phyloP scores from a whole-genome alignment of 2,113 vertebrate species.

The Dascyllus trimaculatus region DNA sequence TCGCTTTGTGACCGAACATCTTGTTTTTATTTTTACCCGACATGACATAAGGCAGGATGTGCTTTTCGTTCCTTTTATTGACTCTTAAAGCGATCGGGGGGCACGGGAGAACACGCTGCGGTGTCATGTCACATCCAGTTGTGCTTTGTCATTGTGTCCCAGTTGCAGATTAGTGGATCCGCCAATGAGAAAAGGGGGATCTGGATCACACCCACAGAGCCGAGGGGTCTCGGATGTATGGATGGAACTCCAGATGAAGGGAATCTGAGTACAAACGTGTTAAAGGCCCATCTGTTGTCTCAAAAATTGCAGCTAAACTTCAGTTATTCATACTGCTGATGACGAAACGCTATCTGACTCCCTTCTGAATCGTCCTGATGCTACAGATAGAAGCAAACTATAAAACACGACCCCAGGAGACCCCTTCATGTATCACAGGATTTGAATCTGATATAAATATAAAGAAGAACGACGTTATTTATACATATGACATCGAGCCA shows the following conservation, averaged over 20 bases:
- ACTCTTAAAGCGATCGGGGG: neutral
- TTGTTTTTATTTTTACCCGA: conserved; percentile 38
- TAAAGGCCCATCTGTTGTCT: neutral
- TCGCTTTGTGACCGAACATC: conserved; percentile 10
- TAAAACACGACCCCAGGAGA: too few species aligned
- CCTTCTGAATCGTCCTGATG: too few species aligned
- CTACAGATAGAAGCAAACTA: too few species aligned
- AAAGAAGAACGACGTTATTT: too few species aligned
- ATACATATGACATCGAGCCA: too few species aligned
- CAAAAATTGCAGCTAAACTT: neutral
- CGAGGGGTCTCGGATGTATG: neutral
- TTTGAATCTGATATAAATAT: too few species aligned
- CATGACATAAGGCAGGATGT: neutral
- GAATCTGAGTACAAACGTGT: neutral
- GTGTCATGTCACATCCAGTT: neutral
- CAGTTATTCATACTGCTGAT: too few species aligned
- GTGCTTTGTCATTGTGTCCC: conserved; percentile 24
- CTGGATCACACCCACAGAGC: conserved; percentile 58
- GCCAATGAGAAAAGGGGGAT: conserved; percentile 56
- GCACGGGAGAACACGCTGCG: neutral
- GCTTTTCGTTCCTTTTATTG: neutral
- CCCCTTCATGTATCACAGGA: too few species aligned
- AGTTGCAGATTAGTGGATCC: conserved; percentile 13
- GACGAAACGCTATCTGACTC: too few species aligned
- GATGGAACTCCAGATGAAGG: conserved; percentile 10